Conservation (phyloP, 1,140 invertebrate genomes). For the Elymnias hypermnestra region DNA sequence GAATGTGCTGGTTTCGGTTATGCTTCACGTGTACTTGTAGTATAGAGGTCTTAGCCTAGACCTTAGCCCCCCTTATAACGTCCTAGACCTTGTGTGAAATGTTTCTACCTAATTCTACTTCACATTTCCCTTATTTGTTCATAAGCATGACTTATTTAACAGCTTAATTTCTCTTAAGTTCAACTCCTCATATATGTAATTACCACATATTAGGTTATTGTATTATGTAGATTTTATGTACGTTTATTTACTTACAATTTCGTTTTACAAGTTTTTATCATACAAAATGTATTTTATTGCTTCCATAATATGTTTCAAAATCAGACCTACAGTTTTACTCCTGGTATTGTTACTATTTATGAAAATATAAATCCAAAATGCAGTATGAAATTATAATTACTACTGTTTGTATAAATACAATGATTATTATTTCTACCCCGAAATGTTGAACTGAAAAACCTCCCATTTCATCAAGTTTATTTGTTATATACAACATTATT, state of each 20-base stretch:
- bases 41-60: constrained; percentile 33
- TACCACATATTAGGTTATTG: neutral
- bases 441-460: too few relatives aligned
- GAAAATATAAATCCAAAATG: too few relatives aligned
- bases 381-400: too few relatives aligned
- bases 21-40: constrained; percentile 45
- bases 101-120: constrained; percentile 28
- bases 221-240: neutral
- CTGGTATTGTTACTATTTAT: too few relatives aligned
- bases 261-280: neutral
- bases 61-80: constrained; percentile 28
- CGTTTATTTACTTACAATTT: neutral
- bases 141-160: constrained; percentile 40
- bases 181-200: neutral
- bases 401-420: too few relatives aligned
- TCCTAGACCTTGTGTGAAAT: constrained; percentile 33
- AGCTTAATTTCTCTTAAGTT: constrained; percentile 17
- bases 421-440: neutral
- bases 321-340: neutral
- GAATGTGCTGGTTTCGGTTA: constrained; percentile 25
- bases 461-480: too few relatives aligned
- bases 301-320: neutral
- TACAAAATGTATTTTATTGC: neutral
- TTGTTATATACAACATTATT: constrained; percentile 7
- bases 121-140: constrained; percentile 22